A percentile compares a stretch with the other conserved stretches of the same genome.
phyloP scores from a whole-genome alignment of 2,888 invertebrate genomes.

The Stenoptilia bipunctidactyla region DNA sequence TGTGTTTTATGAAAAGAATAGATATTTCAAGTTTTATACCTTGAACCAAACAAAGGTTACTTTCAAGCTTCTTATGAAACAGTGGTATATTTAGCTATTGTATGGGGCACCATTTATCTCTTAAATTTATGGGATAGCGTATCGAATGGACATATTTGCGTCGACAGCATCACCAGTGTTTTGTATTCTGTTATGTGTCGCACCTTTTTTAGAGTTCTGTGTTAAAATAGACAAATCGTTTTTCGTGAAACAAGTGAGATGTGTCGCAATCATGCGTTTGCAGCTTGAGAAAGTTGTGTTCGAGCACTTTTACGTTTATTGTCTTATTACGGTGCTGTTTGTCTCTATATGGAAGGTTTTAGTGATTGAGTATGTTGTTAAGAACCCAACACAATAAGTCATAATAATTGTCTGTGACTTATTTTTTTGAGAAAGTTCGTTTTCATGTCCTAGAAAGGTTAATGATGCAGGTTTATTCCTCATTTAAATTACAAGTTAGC shows the following conservation, averaged over 20 bases:
- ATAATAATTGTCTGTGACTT: too few relatives aligned
- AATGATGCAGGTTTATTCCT: too few relatives aligned
- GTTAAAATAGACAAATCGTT: slow-evolving; percentile 1
- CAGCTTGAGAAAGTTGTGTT: slow-evolving; percentile 10
- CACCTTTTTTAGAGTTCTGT: not conserved
- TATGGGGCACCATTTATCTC: slow-evolving; percentile 62
- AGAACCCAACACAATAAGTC: too few relatives aligned
- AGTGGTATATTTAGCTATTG: slow-evolving; percentile 63
- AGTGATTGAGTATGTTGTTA: too few relatives aligned
- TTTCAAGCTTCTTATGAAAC: slow-evolving; percentile 57
- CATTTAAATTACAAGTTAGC: too few relatives aligned
- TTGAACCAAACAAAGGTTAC: slow-evolving; percentile 47
- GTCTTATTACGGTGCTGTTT: slow-evolving; percentile 6
- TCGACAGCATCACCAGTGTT: slow-evolving; percentile 27
- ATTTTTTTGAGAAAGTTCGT: too few relatives aligned
- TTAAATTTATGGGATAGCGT: slow-evolving; percentile 62
- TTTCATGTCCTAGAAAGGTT: too few relatives aligned
- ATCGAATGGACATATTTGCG: slow-evolving; percentile 59
- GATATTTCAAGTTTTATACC: slow-evolving; percentile 54
- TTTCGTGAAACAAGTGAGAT: not conserved
- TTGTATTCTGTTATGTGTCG: slow-evolving; percentile 28
- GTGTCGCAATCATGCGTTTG: not conserved
- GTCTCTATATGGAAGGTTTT: too few relatives aligned
- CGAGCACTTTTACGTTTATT: slow-evolving; percentile 15
- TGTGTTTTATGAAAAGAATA: slow-evolving; percentile 37